These are phyloP conservation scores for Crenuchus spilurus DNA, from an alignment of 2,797 vertebrate genomes.

Conservation along the genomic window DNA sequence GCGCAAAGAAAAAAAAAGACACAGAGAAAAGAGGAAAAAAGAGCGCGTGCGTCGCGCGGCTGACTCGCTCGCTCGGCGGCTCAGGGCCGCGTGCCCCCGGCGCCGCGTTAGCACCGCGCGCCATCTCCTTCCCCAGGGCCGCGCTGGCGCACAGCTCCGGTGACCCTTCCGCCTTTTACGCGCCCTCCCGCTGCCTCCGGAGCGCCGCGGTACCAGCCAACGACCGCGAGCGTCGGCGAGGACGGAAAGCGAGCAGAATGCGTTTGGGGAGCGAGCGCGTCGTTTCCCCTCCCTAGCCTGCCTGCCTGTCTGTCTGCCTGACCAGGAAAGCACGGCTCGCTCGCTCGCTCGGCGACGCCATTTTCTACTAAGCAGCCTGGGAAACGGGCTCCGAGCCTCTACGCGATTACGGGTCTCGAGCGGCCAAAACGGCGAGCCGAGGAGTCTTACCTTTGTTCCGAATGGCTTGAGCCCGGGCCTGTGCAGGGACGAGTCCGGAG, in stretches of 20 bases:
- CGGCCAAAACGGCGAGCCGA: conserved; percentile 17
- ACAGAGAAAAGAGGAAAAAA: too few species aligned
- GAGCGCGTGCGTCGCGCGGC: neutral
- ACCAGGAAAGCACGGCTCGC: conserved; percentile 71
- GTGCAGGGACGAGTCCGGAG: conserved; percentile 34
- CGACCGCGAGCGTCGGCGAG: neutral
- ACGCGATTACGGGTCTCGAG: conserved; percentile 62
- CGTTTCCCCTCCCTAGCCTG: conserved; percentile 70
- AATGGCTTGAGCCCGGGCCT: conserved; percentile 16
- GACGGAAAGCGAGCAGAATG: conserved; percentile 16
- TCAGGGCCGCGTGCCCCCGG: too few species aligned
- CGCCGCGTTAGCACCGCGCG: neutral
- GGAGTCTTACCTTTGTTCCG: conserved; percentile 48
- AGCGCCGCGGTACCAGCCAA: conserved; percentile 15
- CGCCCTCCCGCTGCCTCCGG: conserved; percentile 71
- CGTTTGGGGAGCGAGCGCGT: conserved; percentile 72
- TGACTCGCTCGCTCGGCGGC: neutral
- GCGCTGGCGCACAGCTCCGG: conserved; percentile 80
- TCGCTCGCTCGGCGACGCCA: conserved; percentile 67
- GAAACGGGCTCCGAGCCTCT: conserved; percentile 55
- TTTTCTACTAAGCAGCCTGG: conserved; percentile 76
- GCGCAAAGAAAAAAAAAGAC: too few species aligned
- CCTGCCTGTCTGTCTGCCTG: conserved; percentile 1
- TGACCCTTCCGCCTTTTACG: conserved; percentile 88
- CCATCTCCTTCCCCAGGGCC: conserved; percentile 71